A percentile compares a stretch with the other conserved stretches of the same genome.
Conservation (phyloP, 1,140 invertebrate genomes). For the Dendrolimus kikuchii region DNA sequence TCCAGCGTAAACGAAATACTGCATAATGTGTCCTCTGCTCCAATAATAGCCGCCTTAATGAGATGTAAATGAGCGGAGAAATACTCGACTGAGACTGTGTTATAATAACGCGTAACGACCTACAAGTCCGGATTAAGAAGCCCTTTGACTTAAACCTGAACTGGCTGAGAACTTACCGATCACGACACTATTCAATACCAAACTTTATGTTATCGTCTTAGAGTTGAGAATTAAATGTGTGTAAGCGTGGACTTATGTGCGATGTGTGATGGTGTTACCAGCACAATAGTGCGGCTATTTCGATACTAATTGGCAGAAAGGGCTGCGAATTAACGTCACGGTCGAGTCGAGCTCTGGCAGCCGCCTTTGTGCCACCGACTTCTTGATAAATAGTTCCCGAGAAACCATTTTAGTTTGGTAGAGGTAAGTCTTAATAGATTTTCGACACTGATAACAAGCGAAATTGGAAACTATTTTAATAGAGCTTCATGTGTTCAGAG, state of each 20-base stretch:
- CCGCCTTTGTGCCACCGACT: constrained; percentile 46
- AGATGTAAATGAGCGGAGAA: constrained; percentile 71
- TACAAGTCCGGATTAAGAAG: constrained; percentile 70
- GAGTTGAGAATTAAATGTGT: constrained; percentile 16
- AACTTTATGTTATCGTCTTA: constrained; percentile 20
- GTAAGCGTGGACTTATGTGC: constrained; percentile 34
- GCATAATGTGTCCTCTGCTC: constrained; percentile 36
- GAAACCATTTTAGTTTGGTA: constrained; percentile 24
- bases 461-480: too few relatives aligned
- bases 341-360: constrained; percentile 39
- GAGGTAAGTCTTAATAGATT: neutral
- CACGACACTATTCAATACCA: constrained; percentile 8
- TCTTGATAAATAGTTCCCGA: constrained; percentile 39
- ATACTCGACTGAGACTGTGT: constrained; percentile 56
- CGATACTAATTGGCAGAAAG: constrained; percentile 70
- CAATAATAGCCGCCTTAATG: constrained; percentile 67
- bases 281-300: constrained; percentile 69
- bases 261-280: constrained; percentile 43
- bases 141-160: constrained; percentile 66
- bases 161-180: constrained; percentile 43
- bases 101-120: constrained; percentile 72
- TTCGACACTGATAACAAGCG: too few relatives aligned
- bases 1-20: constrained; percentile 19
- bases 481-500: too few relatives aligned
- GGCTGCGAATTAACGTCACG: constrained; percentile 68